These are phyloP conservation scores for Lichenostomus cassidix DNA, from an alignment of 2,113 vertebrate genomes.

Conservation along the genomic window DNA sequence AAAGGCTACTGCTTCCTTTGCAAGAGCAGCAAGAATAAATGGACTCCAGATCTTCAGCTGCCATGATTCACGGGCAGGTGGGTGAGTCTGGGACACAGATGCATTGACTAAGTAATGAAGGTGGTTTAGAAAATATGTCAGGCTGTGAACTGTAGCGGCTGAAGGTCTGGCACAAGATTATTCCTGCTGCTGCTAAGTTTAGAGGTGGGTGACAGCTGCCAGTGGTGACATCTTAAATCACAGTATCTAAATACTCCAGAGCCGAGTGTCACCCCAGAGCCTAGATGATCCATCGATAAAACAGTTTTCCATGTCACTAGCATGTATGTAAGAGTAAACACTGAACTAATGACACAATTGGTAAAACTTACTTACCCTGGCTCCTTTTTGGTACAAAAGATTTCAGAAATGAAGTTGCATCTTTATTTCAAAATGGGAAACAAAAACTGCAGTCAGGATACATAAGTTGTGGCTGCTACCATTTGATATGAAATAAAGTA, in stretches of 20 bases:
- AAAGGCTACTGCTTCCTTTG: background rate
- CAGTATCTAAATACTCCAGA: background rate
- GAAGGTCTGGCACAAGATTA: conserved; percentile 34
- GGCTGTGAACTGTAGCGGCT: conserved; percentile 11
- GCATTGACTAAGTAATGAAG: background rate
- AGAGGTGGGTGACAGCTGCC: conserved; percentile 51
- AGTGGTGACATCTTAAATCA: conserved; percentile 40
- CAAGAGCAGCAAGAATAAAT: background rate
- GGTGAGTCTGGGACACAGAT: background rate
- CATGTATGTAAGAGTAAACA: background rate
- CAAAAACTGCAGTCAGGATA: background rate
- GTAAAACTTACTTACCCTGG: background rate
- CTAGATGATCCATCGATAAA: background rate
- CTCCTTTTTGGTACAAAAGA: background rate
- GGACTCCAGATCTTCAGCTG: background rate
- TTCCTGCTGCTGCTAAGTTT: conserved; percentile 47
- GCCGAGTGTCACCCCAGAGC: background rate
- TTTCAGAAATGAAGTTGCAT: background rate
- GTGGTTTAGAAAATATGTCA: conserved; percentile 44
- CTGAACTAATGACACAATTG: background rate
- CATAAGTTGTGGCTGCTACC: background rate
- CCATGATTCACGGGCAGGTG: background rate
- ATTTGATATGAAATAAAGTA: background rate
- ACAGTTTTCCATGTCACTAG: background rate
- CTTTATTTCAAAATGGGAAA: background rate